Percentiles rank a stretch among this genome's conserved stretches.
Conservation (phyloP, 2,113 vertebrate genomes). For the Typhlomys cinereus region DNA sequence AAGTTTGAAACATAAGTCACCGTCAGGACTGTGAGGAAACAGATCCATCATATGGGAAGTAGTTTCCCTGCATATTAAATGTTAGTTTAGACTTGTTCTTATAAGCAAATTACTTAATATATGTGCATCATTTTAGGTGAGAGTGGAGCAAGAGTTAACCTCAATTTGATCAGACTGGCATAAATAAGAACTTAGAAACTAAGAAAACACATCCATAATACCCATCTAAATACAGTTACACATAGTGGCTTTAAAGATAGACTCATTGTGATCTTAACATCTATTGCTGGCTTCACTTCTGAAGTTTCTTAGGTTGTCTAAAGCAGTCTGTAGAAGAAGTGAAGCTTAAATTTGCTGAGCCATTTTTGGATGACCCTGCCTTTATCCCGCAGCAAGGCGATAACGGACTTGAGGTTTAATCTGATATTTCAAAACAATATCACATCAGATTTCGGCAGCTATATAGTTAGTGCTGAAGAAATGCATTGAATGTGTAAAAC, state of each 20-base stretch:
- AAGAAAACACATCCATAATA: neutral
- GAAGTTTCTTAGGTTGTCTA: neutral
- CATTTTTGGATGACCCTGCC: neutral
- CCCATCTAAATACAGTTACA: neutral
- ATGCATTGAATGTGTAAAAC: neutral
- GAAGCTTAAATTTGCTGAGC: neutral
- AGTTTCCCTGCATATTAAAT: neutral
- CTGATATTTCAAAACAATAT: slow-evolving; percentile 25
- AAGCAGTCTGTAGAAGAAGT: neutral
- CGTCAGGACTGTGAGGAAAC: neutral
- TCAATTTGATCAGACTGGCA: neutral
- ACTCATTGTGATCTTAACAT: neutral
- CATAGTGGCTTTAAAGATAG: neutral
- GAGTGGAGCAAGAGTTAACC: accelerated
- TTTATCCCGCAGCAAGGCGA: neutral
- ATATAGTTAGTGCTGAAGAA: neutral
- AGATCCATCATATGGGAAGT: neutral
- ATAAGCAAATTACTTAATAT: neutral
- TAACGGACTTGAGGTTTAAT: neutral
- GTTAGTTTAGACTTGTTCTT: no score
- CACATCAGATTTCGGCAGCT: neutral
- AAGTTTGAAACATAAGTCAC: neutral
- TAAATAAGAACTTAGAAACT: neutral
- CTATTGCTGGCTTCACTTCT: neutral
- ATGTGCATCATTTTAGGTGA: neutral